A percentile compares a stretch with the other conserved stretches of the same genome.
These are phyloP conservation scores for Saccopteryx leptura DNA, from an alignment of 2,113 vertebrate genomes.

Conservation along the genomic window DNA sequence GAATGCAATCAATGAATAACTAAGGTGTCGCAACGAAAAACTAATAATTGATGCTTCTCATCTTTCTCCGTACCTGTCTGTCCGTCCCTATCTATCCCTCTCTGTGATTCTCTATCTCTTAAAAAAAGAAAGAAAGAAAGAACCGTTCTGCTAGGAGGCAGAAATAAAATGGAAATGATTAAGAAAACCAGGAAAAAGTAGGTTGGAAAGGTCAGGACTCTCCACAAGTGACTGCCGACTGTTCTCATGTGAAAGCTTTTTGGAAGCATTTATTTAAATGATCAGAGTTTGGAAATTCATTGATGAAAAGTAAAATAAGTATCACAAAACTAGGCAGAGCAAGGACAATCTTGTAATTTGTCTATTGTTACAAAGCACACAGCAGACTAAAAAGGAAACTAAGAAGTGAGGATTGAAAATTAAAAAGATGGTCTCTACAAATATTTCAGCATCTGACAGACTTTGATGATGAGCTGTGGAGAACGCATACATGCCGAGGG, in stretches of 20 bases:
- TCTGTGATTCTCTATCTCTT: too few relatives aligned
- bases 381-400: conserved; percentile 38
- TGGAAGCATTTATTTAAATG: conserved; percentile 51
- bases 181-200: conserved; percentile 4
- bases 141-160: not conserved
- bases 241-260: conserved; percentile 36
- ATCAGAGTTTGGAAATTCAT: conserved; percentile 53
- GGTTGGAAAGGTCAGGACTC: conserved; percentile 34
- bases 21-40: too few relatives aligned
- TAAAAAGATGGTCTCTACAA: conserved; percentile 25
- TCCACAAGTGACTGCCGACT: conserved; percentile 35
- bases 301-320: conserved; percentile 29
- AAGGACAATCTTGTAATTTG: not conserved
- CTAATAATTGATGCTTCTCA: too few relatives aligned
- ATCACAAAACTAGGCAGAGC: not conserved
- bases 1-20: too few relatives aligned
- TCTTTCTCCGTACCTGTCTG: too few relatives aligned
- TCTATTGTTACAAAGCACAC: conserved; percentile 18
- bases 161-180: conserved; percentile 2
- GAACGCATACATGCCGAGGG: not conserved
- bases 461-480: conserved; percentile 44
- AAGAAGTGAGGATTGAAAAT: conserved; percentile 45
- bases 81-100: too few relatives aligned
- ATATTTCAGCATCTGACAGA: not conserved
- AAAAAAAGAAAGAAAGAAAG: not conserved